A percentile compares a stretch with the other conserved stretches of the same genome.
These are phyloP conservation scores for Eremophila alpestris DNA, from an alignment of 2,797 vertebrate genomes.

Conservation along the genomic window DNA sequence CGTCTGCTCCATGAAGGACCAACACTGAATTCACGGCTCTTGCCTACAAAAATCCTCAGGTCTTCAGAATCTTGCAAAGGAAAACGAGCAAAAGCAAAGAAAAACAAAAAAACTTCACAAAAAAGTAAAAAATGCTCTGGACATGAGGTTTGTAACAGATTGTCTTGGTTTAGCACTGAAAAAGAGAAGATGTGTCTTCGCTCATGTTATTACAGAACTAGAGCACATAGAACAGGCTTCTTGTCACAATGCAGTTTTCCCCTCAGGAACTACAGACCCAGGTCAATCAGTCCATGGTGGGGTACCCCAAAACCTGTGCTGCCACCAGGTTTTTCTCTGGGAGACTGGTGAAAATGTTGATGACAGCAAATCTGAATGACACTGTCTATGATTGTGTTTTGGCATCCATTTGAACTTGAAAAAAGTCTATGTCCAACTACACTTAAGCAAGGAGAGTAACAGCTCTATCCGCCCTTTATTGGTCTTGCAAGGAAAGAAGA, in stretches of 20 bases:
- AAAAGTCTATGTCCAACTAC: not conserved
- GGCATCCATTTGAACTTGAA: not conserved
- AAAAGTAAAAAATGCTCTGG: not conserved
- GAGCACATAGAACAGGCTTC: not conserved
- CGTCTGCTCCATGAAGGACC: not conserved
- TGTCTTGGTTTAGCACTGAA: not conserved
- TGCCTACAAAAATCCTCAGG: not conserved
- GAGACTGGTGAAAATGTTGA: not conserved
- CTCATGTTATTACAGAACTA: not conserved
- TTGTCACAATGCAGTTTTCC: not conserved
- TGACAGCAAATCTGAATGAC: not conserved
- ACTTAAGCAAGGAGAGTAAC: not conserved
- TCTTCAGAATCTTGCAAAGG: not conserved
- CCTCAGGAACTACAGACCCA: not conserved
- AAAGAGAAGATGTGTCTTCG: not conserved
- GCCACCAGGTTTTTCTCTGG: not conserved
- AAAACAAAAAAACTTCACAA: not conserved
- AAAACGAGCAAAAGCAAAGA: not conserved
- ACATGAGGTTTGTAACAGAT: not conserved
- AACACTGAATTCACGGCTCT: not conserved
- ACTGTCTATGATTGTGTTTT: not conserved
- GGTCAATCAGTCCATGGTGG: not conserved
- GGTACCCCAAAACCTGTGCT: not conserved
- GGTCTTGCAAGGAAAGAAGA: not conserved
- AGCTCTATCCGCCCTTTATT: not conserved